Conservation (phyloP, 2,113 vertebrate species). For the Myotis yumanensis region DNA sequence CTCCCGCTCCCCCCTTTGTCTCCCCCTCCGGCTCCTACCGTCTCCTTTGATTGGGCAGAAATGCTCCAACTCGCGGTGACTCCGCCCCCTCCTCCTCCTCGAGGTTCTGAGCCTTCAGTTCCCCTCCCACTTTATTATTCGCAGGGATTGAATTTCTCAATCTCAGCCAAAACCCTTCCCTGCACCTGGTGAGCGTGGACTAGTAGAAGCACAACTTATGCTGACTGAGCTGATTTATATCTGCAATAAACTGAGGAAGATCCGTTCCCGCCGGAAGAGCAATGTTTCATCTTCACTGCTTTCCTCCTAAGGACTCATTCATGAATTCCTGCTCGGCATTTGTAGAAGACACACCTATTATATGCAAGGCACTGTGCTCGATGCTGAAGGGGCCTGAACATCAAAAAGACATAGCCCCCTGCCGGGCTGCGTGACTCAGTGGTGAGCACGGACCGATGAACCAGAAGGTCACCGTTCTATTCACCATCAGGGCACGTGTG, state of each 20-base stretch:
- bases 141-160: neutral
- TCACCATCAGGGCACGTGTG: too few species aligned
- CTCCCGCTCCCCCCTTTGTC: slow-evolving; percentile 51
- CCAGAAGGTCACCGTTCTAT: too few species aligned
- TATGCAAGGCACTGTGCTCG: neutral
- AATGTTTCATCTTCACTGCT: neutral
- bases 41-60: slow-evolving; percentile 76
- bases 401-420: neutral
- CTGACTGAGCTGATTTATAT: slow-evolving; percentile 35
- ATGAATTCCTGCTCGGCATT: neutral
- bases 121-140: slow-evolving; percentile 3
- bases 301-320: neutral
- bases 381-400: neutral
- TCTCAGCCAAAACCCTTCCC: neutral
- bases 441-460: too few species aligned
- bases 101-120: neutral
- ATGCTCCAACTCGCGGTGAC: slow-evolving; percentile 48
- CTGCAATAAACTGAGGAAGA: neutral
- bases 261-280: neutral
- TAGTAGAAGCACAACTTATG: neutral
- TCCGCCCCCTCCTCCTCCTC: slow-evolving; percentile 75
- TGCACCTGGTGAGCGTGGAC: neutral
- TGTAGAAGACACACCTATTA: neutral
- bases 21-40: neutral
- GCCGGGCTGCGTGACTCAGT: too few species aligned